phyloP scores from a whole-genome alignment of 2,797 vertebrate genomes.

The Myotis planiceps region DNA sequence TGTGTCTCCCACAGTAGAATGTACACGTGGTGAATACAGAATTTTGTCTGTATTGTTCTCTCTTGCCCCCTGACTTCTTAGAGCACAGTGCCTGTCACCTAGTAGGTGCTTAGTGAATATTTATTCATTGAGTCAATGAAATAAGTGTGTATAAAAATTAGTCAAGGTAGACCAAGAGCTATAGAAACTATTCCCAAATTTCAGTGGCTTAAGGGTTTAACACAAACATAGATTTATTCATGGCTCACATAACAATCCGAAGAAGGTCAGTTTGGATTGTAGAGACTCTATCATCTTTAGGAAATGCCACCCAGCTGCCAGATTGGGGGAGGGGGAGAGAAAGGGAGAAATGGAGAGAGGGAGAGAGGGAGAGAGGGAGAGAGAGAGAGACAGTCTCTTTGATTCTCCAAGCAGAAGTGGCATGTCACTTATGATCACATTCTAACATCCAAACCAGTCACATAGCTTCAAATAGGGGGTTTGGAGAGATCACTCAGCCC shows the following conservation, averaged over 20 bases:
- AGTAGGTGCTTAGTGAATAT: background rate
- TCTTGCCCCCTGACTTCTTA: background rate
- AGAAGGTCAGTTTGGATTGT: background rate
- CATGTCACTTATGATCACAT: background rate
- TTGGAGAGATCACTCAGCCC: background rate
- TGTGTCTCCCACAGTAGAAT: background rate
- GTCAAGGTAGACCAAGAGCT: background rate
- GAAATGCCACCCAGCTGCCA: background rate
- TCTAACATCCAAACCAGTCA: background rate
- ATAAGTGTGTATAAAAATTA: background rate
- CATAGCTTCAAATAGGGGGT: background rate
- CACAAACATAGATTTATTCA: background rate
- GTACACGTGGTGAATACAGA: background rate
- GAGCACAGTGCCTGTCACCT: background rate
- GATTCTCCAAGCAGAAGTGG: background rate
- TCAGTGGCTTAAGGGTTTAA: background rate
- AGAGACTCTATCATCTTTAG: background rate
- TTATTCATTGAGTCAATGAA: background rate
- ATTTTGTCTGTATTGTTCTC: background rate
- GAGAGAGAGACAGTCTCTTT: background rate
- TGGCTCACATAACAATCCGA: background rate
- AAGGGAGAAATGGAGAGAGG: too few species aligned
- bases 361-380: too few species aligned
- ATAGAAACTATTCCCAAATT: background rate
- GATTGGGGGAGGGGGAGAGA: background rate